These are phyloP conservation scores for Pomatostomus ruficeps DNA, from an alignment of 2,113 vertebrate species.

Conservation along the genomic window DNA sequence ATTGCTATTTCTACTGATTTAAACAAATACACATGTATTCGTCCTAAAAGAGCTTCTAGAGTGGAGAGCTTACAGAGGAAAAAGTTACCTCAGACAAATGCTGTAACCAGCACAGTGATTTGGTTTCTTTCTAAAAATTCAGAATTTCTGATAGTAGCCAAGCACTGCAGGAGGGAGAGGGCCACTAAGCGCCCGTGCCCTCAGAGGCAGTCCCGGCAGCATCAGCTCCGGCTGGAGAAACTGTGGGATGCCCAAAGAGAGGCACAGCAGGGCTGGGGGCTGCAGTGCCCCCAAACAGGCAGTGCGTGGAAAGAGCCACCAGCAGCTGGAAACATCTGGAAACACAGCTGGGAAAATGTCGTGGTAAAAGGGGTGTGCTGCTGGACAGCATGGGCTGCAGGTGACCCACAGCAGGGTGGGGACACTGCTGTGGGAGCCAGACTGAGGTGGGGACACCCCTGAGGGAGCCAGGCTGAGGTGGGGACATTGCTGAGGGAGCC, in stretches of 20 bases:
- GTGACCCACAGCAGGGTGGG: fast-evolving
- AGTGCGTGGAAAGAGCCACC: background rate
- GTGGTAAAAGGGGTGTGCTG: fast-evolving
- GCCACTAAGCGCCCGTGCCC: background rate
- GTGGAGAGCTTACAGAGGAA: background rate
- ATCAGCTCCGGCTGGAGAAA: fast-evolving
- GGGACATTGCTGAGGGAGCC: too few species aligned
- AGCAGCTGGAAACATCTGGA: background rate
- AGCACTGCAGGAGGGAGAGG: background rate
- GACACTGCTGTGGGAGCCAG: fast-evolving
- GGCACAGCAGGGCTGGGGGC: background rate
- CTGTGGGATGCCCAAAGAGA: background rate
- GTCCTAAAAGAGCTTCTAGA: background rate
- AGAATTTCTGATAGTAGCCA: background rate
- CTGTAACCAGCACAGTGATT: background rate
- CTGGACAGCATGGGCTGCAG: fast-evolving
- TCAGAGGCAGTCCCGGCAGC: background rate
- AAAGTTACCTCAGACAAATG: background rate
- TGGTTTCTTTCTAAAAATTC: background rate
- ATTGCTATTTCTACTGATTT: background rate
- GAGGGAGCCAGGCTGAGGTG: too few species aligned
- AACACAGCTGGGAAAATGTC: background rate
- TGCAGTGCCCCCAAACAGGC: fast-evolving
- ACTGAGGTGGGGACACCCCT: too few species aligned
- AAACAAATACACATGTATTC: background rate